Conservation (phyloP, 2,113 vertebrate species). For the Pheucticus melanocephalus region DNA sequence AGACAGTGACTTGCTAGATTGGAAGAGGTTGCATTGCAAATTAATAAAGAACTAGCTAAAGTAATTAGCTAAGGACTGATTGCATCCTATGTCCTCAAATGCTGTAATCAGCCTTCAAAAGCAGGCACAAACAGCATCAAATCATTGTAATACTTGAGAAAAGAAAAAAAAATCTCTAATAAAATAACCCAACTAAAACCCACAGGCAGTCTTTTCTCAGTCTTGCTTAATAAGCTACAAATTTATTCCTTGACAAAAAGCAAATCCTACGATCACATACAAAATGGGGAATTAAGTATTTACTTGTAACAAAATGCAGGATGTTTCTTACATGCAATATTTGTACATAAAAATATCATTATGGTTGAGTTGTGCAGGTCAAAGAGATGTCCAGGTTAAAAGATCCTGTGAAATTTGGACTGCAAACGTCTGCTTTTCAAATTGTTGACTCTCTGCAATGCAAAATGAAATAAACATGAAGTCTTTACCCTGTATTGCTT, state of each 20-base stretch:
- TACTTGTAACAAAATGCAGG: neutral
- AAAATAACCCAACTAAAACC: neutral
- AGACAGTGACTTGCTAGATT: neutral
- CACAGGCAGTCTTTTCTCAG: neutral
- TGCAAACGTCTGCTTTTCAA: conserved; percentile 6
- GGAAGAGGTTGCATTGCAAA: neutral
- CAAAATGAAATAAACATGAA: conserved; percentile 11
- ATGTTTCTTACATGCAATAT: neutral
- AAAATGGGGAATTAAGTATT: neutral
- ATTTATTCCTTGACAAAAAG: neutral
- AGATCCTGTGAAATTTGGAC: neutral
- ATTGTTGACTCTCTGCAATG: neutral
- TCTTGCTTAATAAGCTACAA: neutral
- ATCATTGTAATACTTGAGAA: neutral
- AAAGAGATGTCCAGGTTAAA: neutral
- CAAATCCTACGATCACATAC: neutral
- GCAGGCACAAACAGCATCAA: neutral
- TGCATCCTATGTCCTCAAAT: neutral
- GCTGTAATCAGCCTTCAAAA: neutral
- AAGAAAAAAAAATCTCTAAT: too few relatives aligned
- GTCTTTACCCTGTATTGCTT: neutral
- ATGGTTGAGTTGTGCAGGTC: neutral
- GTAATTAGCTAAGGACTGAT: neutral
- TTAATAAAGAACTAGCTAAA: neutral
- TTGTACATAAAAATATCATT: neutral